A percentile compares a stretch with the other conserved stretches of the same genome.
phyloP scores from a whole-genome alignment of 1,140 invertebrate genomes.

The Lamellibrachia luymesi region DNA sequence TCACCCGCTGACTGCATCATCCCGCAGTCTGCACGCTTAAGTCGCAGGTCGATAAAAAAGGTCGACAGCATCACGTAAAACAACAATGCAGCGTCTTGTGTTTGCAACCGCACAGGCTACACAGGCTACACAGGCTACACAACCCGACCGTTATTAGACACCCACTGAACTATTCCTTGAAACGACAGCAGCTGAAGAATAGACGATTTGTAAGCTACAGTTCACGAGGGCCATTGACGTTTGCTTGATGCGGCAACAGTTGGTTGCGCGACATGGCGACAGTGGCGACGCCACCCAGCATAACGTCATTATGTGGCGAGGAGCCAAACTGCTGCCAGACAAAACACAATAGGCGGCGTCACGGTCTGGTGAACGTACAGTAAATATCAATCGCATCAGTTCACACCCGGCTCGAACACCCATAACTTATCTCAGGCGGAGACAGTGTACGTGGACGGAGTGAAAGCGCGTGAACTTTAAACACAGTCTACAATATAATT shows the following conservation, averaged over 20 bases:
- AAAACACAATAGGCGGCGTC: background rate
- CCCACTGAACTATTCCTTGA: background rate
- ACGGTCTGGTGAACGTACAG: background rate
- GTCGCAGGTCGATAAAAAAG: background rate
- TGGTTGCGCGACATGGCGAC: too few species aligned
- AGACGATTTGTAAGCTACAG: background rate
- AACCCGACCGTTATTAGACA: background rate
- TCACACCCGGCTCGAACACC: background rate
- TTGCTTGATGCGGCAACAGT: background rate
- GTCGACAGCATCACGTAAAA: background rate
- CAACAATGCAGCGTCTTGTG: background rate
- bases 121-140: background rate
- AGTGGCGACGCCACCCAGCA: background rate
- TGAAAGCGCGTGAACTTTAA: background rate
- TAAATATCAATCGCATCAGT: background rate
- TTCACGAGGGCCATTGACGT: background rate
- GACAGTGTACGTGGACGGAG: background rate
- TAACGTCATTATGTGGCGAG: background rate
- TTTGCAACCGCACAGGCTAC: background rate
- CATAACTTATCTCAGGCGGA: background rate
- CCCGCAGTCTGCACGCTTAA: background rate
- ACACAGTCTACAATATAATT: background rate
- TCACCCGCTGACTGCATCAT: too few species aligned
- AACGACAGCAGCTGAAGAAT: background rate
- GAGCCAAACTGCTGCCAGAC: background rate